Conservation (phyloP, 2,113 vertebrate genomes). For the Canis aureus region DNA sequence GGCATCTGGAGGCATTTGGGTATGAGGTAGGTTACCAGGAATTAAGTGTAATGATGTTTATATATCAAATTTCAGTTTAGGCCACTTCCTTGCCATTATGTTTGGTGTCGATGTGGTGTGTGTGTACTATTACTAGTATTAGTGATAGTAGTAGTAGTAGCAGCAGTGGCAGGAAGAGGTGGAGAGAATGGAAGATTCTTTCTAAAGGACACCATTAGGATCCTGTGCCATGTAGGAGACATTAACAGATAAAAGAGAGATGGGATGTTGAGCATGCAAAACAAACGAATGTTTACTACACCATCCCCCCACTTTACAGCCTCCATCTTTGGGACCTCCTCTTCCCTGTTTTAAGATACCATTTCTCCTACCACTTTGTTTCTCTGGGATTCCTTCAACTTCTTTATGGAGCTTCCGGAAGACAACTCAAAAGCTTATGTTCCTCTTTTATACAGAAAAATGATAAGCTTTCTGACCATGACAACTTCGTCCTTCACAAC, state of each 20-base stretch:
- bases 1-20: neutral
- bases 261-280: neutral
- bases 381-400: neutral
- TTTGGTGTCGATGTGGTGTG: neutral
- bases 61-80: neutral
- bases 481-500: conserved; percentile 10
- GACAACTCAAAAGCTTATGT: neutral
- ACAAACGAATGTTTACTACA: neutral
- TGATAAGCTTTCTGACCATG: neutral
- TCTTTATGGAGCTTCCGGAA: neutral
- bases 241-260: neutral
- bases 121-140: neutral
- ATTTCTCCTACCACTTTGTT: neutral
- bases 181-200: neutral
- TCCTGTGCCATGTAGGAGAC: neutral
- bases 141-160: neutral
- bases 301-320: neutral
- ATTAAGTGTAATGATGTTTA: neutral
- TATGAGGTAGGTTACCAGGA: neutral
- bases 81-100: neutral
- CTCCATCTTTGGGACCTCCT: neutral
- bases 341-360: neutral
- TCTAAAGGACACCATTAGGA: neutral
- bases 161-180: neutral
- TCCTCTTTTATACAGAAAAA: neutral